phyloP scores from a whole-genome alignment of 2,113 vertebrate genomes.

The Arvicanthis niloticus region DNA sequence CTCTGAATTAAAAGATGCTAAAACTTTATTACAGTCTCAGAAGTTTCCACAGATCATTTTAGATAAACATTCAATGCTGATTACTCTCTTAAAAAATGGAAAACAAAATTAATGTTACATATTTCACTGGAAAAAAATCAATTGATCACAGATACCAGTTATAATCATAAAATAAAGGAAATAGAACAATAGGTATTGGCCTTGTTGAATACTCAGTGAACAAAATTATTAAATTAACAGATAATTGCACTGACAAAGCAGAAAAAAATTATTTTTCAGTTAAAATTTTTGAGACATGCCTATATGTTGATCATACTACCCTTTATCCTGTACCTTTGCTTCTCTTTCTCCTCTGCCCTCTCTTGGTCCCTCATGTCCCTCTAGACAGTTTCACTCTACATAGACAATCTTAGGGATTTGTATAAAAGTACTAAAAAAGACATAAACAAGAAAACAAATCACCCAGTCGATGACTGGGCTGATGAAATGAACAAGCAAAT shows the following conservation, averaged over 20 bases:
- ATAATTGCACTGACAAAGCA: neutral
- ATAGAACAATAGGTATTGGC: neutral
- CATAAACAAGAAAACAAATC: neutral
- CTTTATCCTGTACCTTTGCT: neutral
- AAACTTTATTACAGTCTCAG: neutral
- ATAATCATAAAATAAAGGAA: neutral
- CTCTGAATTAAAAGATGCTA: neutral
- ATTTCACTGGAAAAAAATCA: neutral
- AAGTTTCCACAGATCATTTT: neutral
- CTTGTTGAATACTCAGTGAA: neutral
- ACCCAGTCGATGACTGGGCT: neutral
- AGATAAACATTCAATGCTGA: neutral
- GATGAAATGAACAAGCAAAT: neutral
- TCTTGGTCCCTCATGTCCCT: neutral
- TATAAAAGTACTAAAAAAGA: neutral
- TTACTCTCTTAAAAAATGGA: neutral
- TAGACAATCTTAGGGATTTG: neutral
- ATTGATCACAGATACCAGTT: neutral
- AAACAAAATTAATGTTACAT: neutral
- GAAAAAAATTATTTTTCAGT: neutral
- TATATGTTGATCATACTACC: neutral
- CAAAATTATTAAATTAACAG: neutral
- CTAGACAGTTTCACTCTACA: neutral
- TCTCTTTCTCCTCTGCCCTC: neutral
- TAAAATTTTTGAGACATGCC: neutral